These are phyloP conservation scores for Garra rufa DNA, from an alignment of 2,113 vertebrate species.

Conservation along the genomic window DNA sequence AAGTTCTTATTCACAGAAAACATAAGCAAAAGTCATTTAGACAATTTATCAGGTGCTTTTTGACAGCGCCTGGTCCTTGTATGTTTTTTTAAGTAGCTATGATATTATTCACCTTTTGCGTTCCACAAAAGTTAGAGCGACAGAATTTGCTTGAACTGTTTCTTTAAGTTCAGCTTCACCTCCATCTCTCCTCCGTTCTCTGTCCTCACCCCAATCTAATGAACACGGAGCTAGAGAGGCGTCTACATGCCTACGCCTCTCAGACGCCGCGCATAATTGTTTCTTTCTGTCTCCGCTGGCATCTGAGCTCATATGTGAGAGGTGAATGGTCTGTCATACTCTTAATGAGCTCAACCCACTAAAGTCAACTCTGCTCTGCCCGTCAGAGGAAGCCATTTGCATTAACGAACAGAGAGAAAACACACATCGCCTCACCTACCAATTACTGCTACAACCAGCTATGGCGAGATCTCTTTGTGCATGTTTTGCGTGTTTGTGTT, in stretches of 20 bases:
- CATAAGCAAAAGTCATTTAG: too few species aligned
- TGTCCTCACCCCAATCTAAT: conserved; percentile 34
- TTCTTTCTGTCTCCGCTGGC: conserved; percentile 17
- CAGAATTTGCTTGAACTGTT: neutral
- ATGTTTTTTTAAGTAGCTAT: neutral
- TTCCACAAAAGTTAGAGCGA: neutral
- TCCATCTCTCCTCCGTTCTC: conserved; percentile 11
- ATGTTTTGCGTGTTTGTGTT: neutral
- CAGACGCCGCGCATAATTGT: conserved; percentile 30
- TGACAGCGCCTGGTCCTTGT: neutral
- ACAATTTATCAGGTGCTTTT: neutral
- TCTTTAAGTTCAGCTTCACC: neutral
- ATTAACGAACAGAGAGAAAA: conserved; percentile 26
- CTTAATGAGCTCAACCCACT: conserved; percentile 50
- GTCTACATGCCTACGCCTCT: conserved; percentile 3
- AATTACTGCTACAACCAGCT: neutral
- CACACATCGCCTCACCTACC: conserved; percentile 22
- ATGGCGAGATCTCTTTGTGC: neutral
- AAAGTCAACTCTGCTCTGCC: conserved; percentile 11
- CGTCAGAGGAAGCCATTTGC: conserved; percentile 18
- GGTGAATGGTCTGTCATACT: conserved; percentile 35
- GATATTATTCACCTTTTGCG: neutral
- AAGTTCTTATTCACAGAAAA: too few species aligned
- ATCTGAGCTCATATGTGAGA: conserved; percentile 14
- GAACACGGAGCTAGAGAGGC: neutral